phyloP scores from a whole-genome alignment of 1,140 invertebrate species.

The Aphelenchoides fujianensis region DNA sequence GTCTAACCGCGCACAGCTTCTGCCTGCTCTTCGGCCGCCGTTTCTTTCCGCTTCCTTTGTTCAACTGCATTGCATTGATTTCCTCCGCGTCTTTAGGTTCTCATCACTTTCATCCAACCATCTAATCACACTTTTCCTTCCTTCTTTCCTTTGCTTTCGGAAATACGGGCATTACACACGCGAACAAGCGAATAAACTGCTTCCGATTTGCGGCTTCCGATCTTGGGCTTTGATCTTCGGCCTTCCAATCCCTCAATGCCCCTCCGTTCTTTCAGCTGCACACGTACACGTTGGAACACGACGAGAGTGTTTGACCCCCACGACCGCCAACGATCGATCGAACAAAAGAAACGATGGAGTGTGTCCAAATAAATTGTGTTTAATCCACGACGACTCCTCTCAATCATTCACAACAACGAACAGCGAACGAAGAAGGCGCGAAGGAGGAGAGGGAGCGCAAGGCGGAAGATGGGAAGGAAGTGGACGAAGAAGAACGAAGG shows the following conservation, averaged over 20 bases:
- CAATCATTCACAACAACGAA: not conserved
- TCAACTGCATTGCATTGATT: not conserved
- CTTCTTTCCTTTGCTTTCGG: not conserved
- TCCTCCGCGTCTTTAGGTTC: not conserved
- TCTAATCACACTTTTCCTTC: not conserved
- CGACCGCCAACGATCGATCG: no score
- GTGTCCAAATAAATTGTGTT: not conserved
- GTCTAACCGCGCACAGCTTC: no score
- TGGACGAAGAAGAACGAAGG: no score
- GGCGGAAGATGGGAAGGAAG: no score
- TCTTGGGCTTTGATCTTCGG: no score
- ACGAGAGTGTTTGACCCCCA: not conserved
- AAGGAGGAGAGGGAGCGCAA: no score
- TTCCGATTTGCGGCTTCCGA: no score
- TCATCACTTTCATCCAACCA: no score
- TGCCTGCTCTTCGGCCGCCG: not conserved
- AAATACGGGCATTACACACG: not conserved
- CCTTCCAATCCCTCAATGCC: no score
- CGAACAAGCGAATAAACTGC: not conserved
- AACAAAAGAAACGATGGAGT: no score
- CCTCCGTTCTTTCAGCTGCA: constrained; percentile 4
- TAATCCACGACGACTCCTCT: not conserved
- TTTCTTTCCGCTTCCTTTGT: no score
- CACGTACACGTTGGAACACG: not conserved
- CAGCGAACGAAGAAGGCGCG: not conserved